Evolutionary conservation across 2,888 invertebrate genomes (phyloP), one percentile per base, ranked within the genome.

Genomic region (Chorisops tibialis): DNA sequence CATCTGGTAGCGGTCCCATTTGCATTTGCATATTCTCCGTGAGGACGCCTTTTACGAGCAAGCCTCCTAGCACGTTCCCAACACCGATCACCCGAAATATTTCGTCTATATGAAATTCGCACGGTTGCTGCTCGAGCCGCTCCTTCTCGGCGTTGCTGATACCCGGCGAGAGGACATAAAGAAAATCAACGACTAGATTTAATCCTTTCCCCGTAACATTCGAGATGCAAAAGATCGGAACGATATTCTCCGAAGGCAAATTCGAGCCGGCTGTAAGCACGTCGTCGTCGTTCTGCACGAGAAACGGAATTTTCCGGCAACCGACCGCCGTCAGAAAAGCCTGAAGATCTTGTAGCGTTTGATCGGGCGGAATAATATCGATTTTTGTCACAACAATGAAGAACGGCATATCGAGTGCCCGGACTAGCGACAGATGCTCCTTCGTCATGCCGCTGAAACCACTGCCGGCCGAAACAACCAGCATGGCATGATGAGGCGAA

Each of bases 371-470:
- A n/a, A 89, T 88, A 61, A 94, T 82, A 78, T 99, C 98, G 61
- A 88, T 89, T 81, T 99, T 99, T 64, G 92, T 96, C 63, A 99
- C 84, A 1, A 97, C 92, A 14, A 95, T 88, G 75, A 97, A 95
- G 76, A 97, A 89, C 0, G 98, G 96, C 70, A 92, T 85, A 69
- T 90, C 87, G 47, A 93, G 75, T 0, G 91, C 92, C 0, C 88
- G 80, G 1, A 89, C 86, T 43, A 97, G 85, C 0, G 90, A 88
- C 62, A 97, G 81, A 79, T 98, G 97, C 74, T 99, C 97, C 69
- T 91, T 88, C 0, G 95, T 93, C 75, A 90, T 91, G 4, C 87
- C 84, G 0, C 87, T 87, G 41, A 89, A 85, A 9, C 93, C 94
- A 0, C 89, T 88, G 19, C 89, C 87, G 0, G 88, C 87, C 0